Conservation (phyloP, 30 jellyfish, hydroid and myxozoan species). For the Cassiopea xamachana region DNA sequence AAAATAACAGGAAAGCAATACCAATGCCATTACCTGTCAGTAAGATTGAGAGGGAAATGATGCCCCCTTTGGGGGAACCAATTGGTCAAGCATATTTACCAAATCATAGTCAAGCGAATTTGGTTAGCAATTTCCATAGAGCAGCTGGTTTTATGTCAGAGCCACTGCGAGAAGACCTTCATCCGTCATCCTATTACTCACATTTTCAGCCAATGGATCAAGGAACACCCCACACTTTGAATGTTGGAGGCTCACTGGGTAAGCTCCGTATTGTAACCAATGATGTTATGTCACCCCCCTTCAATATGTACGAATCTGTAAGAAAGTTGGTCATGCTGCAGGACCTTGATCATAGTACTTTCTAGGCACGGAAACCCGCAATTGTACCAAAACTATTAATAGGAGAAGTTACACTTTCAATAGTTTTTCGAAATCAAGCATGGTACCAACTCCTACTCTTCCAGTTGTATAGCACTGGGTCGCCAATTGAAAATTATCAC, state of each 20-base stretch:
- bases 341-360: too few relatives aligned
- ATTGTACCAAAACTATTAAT: too few relatives aligned
- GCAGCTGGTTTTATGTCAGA: constrained; percentile 32
- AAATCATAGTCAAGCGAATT: neutral
- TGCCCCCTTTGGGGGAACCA: constrained; percentile 67
- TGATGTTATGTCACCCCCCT: too few relatives aligned
- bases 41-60: constrained; percentile 59
- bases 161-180: neutral
- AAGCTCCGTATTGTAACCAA: neutral
- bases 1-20: constrained; percentile 30
- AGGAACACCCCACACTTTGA: constrained; percentile 21
- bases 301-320: too few relatives aligned
- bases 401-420: too few relatives aligned
- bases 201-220: constrained; percentile 42
- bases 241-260: constrained; percentile 69
- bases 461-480: too few relatives aligned
- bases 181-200: constrained; percentile 11
- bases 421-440: too few relatives aligned
- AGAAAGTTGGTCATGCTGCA: too few relatives aligned
- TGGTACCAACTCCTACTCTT: too few relatives aligned
- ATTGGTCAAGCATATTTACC: constrained; percentile 66
- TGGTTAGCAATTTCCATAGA: constrained; percentile 22
- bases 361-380: too few relatives aligned
- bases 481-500: too few relatives aligned
- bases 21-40: constrained; percentile 52